These are phyloP conservation scores for Conops quadrifasciatus DNA, from an alignment of 2,888 invertebrate genomes.

Conservation along the genomic window DNA sequence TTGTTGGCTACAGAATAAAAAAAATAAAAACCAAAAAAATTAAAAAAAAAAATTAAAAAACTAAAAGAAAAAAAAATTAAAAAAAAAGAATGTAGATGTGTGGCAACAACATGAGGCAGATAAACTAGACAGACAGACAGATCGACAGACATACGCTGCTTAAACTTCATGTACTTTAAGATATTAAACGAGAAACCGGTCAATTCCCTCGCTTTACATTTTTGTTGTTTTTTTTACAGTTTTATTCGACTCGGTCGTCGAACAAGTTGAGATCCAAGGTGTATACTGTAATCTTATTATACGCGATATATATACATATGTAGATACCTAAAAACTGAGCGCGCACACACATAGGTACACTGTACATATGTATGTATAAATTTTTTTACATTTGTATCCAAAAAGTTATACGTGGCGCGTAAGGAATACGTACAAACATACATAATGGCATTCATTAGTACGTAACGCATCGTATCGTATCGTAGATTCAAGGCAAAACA, in stretches of 20 bases:
- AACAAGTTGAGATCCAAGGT: slow-evolving; percentile 5
- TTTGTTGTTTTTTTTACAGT: not conserved
- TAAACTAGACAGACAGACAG: not conserved
- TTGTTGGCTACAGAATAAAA: no score
- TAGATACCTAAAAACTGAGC: no score
- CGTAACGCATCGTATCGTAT: no score
- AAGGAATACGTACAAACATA: no score
- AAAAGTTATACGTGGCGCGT: no score
- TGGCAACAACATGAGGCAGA: slow-evolving; percentile 1
- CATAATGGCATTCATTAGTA: no score
- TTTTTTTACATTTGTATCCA: not conserved
- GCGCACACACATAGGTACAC: not conserved
- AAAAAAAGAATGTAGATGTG: slow-evolving; percentile 1
- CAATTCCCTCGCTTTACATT: slow-evolving; percentile 25
- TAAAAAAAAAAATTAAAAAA: not conserved
- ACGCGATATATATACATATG: not conserved
- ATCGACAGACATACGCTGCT: not conserved
- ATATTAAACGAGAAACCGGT: slow-evolving; percentile 23
- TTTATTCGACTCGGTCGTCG: no score
- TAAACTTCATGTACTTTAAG: not conserved
- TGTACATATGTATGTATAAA: not conserved
- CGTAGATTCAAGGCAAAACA: not conserved
- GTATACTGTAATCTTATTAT: not conserved
- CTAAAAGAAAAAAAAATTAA: not conserved
- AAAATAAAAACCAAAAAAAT: not conserved